These are phyloP conservation scores for Dastarcus helophoroides DNA, from an alignment of 2,888 invertebrate genomes.

Conservation along the genomic window DNA sequence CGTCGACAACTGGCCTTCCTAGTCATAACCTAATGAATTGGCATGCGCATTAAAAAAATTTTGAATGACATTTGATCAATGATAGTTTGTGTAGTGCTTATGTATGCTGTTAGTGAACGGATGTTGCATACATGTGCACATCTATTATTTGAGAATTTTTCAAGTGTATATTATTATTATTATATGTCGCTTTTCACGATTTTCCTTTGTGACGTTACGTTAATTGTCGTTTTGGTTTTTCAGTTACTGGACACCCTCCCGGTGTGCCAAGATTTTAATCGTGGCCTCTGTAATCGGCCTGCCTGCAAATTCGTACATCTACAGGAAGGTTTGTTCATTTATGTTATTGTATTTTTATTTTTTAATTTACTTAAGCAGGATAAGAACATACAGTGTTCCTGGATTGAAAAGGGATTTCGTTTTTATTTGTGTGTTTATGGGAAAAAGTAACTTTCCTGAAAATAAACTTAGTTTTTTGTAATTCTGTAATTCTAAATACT, in stretches of 20 bases:
- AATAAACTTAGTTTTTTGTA: too few relatives aligned
- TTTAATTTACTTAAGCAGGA: too few relatives aligned
- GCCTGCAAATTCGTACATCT: constrained; percentile 98
- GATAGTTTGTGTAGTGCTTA: constrained; percentile 25
- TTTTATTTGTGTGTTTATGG: constrained; percentile 1
- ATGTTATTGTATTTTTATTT: constrained; percentile 1
- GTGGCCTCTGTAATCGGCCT: constrained; percentile 90
- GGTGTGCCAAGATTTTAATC: constrained; percentile 99
- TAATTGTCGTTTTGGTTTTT: constrained; percentile 37
- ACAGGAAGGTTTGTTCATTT: constrained; percentile 70
- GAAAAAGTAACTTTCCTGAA: not conserved
- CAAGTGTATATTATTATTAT: constrained; percentile 11
- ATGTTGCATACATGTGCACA: constrained; percentile 29
- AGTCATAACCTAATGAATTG: constrained; percentile 19
- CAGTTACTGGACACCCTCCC: constrained; percentile 99
- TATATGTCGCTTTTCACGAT: constrained; percentile 4
- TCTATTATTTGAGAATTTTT: constrained; percentile 12
- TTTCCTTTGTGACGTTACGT: not conserved
- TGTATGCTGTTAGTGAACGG: constrained; percentile 26
- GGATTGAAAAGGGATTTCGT: too few relatives aligned
- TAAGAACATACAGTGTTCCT: not conserved
- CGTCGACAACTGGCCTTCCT: constrained; percentile 12
- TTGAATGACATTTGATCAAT: constrained; percentile 18
- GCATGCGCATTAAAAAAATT: constrained; percentile 28
- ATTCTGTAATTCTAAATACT: too few relatives aligned